phyloP scores from a whole-genome alignment of 2,797 vertebrate genomes.

The Bucorvus abyssinicus region DNA sequence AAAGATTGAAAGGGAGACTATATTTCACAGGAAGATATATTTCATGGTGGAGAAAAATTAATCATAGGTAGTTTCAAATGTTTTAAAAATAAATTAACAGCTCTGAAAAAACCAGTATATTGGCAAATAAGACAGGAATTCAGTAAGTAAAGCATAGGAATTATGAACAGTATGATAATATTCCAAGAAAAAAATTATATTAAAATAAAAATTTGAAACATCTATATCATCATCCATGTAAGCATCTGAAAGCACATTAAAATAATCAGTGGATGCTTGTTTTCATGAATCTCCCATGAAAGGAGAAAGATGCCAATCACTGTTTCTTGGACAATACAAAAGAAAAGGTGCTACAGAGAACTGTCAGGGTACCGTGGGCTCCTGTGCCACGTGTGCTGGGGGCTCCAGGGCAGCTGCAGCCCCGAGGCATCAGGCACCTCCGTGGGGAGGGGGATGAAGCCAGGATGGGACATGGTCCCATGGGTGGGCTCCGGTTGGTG shows the following conservation, averaged over 20 bases:
- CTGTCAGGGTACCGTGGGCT: rapidly evolving
- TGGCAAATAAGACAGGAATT: background rate
- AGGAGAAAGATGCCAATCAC: background rate
- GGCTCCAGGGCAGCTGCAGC: background rate
- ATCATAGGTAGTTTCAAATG: background rate
- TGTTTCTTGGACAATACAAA: background rate
- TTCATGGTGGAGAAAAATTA: background rate
- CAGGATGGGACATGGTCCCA: background rate
- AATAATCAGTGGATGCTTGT: background rate
- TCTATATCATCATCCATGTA: background rate
- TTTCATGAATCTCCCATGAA: background rate
- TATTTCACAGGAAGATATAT: background rate
- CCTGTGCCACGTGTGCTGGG: background rate
- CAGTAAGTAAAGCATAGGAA: background rate
- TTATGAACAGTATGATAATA: background rate
- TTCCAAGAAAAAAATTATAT: background rate
- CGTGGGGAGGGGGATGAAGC: background rate
- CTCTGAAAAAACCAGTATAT: background rate
- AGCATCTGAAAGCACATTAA: background rate
- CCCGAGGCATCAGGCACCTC: rapidly evolving
- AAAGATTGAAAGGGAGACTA: background rate
- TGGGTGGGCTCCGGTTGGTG: rapidly evolving
- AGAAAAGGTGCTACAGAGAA: background rate
- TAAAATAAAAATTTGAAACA: background rate
- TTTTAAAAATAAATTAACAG: background rate